Conservation (phyloP, 2,888 invertebrate species). For the Polyploca ridens region DNA sequence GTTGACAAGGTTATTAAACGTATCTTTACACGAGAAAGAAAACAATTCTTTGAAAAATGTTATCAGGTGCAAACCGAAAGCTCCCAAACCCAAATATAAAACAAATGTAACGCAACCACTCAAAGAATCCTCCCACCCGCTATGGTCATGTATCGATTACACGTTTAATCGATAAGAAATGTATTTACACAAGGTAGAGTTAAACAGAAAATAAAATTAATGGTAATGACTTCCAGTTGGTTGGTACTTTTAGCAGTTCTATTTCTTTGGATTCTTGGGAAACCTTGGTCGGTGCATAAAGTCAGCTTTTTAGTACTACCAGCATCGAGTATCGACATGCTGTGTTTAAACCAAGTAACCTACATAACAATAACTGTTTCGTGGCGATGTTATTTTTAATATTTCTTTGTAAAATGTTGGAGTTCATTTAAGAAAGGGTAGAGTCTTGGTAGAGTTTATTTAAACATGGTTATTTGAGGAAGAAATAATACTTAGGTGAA, state of each 20-base stretch:
- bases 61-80: neutral
- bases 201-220: neutral
- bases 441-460: neutral
- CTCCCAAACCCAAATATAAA: neutral
- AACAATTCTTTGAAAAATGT: neutral
- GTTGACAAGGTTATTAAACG: neutral
- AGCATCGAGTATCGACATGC: slow-evolving; percentile 30
- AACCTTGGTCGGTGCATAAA: slow-evolving; percentile 51
- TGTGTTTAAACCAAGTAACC: slow-evolving; percentile 51
- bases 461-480: neutral
- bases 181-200: neutral
- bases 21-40: neutral
- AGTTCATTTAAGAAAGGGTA: slow-evolving; percentile 25
- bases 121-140: neutral
- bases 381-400: slow-evolving; percentile 31
- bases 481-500: neutral
- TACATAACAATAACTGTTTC: slow-evolving; percentile 52
- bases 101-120: neutral
- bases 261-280: slow-evolving; percentile 27
- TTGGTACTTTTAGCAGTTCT: slow-evolving; percentile 15
- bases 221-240: neutral
- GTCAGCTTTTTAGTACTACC: slow-evolving; percentile 41
- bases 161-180: neutral
- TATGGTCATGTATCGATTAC: neutral
- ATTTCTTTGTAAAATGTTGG: slow-evolving; percentile 34